phyloP scores from a whole-genome alignment of 1,140 invertebrate species.

The Aphelenchoides fujianensis region DNA sequence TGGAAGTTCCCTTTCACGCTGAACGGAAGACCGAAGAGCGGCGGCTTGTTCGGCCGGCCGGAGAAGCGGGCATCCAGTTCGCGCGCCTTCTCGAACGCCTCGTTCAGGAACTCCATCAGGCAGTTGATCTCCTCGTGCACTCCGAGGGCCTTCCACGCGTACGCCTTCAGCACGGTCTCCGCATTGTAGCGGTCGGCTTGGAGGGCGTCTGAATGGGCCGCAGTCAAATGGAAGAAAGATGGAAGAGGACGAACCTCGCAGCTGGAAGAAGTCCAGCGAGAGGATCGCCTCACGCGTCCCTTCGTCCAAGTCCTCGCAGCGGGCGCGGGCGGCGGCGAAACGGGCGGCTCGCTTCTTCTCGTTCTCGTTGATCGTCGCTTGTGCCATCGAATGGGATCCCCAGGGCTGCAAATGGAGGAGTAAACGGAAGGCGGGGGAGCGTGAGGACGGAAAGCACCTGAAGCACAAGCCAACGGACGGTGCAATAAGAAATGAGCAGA shows the following conservation, averaged over 20 bases:
- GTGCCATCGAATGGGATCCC: not conserved
- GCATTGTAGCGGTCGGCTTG: slow-evolving; percentile 32
- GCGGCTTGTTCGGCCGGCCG: slow-evolving; percentile 43
- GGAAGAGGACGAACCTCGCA: slow-evolving; percentile 29
- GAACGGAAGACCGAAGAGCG: slow-evolving; percentile 58
- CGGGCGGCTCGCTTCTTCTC: slow-evolving; percentile 23
- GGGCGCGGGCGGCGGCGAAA: slow-evolving; percentile 17
- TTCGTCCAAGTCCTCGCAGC: slow-evolving; percentile 20
- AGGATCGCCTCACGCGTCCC: slow-evolving; percentile 37
- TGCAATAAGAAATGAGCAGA: slow-evolving; percentile 7
- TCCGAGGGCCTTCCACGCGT: slow-evolving; percentile 38
- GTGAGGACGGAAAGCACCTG: not conserved
- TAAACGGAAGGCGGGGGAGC: no score
- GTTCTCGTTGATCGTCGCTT: slow-evolving; percentile 6
- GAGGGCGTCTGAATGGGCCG: slow-evolving; percentile 34
- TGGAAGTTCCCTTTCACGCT: slow-evolving; percentile 60
- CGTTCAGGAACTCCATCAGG: slow-evolving; percentile 37
- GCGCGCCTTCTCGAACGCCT: slow-evolving; percentile 41
- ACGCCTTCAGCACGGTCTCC: slow-evolving; percentile 33
- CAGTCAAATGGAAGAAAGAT: slow-evolving; percentile 17
- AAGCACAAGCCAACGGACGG: slow-evolving; percentile 15
- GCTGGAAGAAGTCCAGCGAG: slow-evolving; percentile 30
- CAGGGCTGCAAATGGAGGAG: slow-evolving; percentile 32
- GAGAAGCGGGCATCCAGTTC: slow-evolving; percentile 33
- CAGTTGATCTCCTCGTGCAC: slow-evolving; percentile 41